Evolutionary conservation across 2,888 invertebrate species (phyloP), one percentile per base, ranked within the genome.

Genomic region (Scaptomyza caliginosa): DNA sequence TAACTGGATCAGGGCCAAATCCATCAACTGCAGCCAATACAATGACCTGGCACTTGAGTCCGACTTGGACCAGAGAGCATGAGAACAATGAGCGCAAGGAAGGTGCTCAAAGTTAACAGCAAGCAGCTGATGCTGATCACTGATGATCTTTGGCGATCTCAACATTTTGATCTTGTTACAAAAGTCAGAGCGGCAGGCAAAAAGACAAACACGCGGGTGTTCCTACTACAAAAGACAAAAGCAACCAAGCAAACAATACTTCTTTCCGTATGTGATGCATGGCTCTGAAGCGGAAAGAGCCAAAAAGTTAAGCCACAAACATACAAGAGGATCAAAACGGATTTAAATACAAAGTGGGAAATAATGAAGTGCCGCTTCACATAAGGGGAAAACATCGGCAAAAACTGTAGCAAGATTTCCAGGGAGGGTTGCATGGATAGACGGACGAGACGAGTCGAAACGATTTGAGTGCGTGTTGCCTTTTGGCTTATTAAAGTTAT

Each of bases 231-330:
- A 71, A 51, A 54, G 52, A 49, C 24, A 24, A 42, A n/a, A 19
- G 51, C 17, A 43, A 34, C 8, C 52, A 57, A 19, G 60, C 49
- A 28, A n/a, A n/a, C 21, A 21, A n/a, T 36, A 10, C 32, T 28
- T 16, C 16, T 16, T 45, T 45, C n/a, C 28, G 11, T 45, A 45
- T 42, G 16, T 8, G 19, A 38, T 19, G 11, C 43, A 38, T 48
- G 32, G 40, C 55, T 64, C 58, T 64, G 66, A 74, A 57, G 87
- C 85, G 82, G 70, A 83, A 86, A 84, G 83, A 83, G 88, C 70
- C 84, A 80, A 86, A 77, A 86, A 88, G 86, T 86, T 84, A 85
- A 85, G 85, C 78, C 88, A 88, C 84, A 88, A 84, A 84, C 88
- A 86, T 88, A 84, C 84, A 88, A 85, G 79, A 81, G 86, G 85